Percentiles rank a stretch among this genome's conserved stretches.
phyloP scores from a whole-genome alignment of 2,113 vertebrate species.

The Ageneiosus marmoratus region DNA sequence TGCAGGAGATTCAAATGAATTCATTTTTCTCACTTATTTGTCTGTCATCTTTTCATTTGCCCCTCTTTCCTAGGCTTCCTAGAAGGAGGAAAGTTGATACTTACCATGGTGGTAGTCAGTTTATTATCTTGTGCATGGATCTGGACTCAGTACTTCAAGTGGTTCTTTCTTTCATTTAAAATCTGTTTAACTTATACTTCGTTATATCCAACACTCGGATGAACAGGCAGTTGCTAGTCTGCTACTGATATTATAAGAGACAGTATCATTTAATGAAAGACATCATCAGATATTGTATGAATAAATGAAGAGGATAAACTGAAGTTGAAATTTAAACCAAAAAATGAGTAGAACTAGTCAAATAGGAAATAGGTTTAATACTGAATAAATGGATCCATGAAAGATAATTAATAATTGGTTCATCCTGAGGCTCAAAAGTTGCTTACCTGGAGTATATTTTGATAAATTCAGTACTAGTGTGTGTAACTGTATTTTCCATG shows the following conservation, averaged over 20 bases:
- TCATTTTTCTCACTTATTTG: conserved; percentile 37
- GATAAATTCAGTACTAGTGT: neutral
- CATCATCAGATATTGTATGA: neutral
- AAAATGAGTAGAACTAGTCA: conserved; percentile 18
- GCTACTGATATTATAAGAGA: conserved; percentile 27
- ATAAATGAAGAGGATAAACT: neutral
- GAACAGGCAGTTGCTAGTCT: conserved; percentile 3
- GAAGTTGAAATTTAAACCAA: conserved; percentile 17
- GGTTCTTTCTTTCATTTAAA: conserved; percentile 14
- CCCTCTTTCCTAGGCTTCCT: neutral
- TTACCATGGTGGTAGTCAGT: neutral
- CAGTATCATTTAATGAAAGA: neutral
- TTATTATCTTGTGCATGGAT: conserved; percentile 16
- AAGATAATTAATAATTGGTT: neutral
- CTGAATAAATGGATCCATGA: conserved; percentile 19
- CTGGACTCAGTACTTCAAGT: neutral
- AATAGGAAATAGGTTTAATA: conserved; percentile 13
- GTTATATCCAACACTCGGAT: neutral
- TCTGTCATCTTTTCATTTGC: conserved; percentile 16
- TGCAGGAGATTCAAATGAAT: conserved; percentile 37
- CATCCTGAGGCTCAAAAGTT: neutral
- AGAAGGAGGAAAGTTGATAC: neutral
- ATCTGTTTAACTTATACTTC: conserved; percentile 9
- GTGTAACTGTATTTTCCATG: neutral
- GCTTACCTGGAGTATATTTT: conserved; percentile 7